phyloP scores from a whole-genome alignment of 2,797 vertebrate genomes.

The Muraenolepis orangiensis region DNA sequence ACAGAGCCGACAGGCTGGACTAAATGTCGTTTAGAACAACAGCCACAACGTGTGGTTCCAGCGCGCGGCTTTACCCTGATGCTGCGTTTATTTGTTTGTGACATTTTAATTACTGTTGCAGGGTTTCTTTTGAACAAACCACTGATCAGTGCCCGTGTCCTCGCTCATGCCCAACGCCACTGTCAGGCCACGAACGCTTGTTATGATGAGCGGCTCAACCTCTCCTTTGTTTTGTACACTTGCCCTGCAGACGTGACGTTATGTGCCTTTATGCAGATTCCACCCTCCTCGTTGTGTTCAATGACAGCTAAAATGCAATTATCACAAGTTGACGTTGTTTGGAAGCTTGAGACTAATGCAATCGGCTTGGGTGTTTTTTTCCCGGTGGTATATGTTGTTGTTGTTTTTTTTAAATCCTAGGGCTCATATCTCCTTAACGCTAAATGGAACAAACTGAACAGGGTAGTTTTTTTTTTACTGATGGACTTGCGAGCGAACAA shows the following conservation, averaged over 20 bases:
- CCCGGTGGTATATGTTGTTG: constrained; percentile 1
- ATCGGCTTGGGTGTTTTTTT: constrained; percentile 20
- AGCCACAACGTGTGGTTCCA: constrained; percentile 12
- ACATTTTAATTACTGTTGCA: constrained; percentile 69
- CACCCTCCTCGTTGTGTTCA: constrained; percentile 59
- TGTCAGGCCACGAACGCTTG: constrained; percentile 46
- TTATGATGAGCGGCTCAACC: constrained; percentile 60
- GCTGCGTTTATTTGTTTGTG: constrained; percentile 56
- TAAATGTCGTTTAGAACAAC: constrained; percentile 50
- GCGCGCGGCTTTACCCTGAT: constrained; percentile 49
- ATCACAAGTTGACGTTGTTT: constrained; percentile 46
- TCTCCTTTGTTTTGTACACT: constrained; percentile 63
- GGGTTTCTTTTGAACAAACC: constrained; percentile 60
- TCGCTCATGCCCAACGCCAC: constrained; percentile 52
- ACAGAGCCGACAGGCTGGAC: constrained; percentile 7
- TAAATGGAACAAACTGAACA: constrained; percentile 2
- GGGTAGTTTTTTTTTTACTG: background rate
- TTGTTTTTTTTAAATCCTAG: background rate
- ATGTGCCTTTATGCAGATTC: constrained; percentile 63
- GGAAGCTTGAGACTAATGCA: constrained; percentile 40
- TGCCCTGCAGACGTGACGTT: constrained; percentile 54
- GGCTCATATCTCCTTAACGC: constrained; percentile 8
- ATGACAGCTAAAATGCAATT: constrained; percentile 71
- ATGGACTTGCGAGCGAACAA: background rate
- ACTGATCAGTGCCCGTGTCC: constrained; percentile 55